A percentile compares a stretch with the other conserved stretches of the same genome.
These are phyloP conservation scores for Clytia hemisphaerica DNA, from an alignment of 30 jellyfish, hydroid and myxozoan genomes.

Conservation along the genomic window DNA sequence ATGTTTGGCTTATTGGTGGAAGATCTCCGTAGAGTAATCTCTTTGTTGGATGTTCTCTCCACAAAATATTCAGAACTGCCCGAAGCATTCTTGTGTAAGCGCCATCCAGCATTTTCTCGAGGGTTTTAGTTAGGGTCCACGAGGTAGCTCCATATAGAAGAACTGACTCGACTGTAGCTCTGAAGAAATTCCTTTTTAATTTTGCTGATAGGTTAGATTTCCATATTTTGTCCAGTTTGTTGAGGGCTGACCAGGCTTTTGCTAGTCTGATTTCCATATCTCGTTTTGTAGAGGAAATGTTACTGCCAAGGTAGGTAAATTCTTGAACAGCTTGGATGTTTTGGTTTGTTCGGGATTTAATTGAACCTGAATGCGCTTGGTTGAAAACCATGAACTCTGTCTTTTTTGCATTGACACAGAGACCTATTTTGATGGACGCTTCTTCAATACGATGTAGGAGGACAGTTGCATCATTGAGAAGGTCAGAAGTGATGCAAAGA, in stretches of 20 bases:
- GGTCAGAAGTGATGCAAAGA: not conserved
- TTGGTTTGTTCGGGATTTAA: not conserved
- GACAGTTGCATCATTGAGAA: not conserved
- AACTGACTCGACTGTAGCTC: constrained; percentile 30
- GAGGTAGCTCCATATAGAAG: constrained; percentile 16
- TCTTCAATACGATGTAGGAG: constrained; percentile 6
- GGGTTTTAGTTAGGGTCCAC: constrained; percentile 21
- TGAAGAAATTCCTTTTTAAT: constrained; percentile 28
- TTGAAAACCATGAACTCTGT: not conserved
- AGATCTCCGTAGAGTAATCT: constrained; percentile 5
- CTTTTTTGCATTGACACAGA: constrained; percentile 11
- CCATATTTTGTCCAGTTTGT: constrained; percentile 11
- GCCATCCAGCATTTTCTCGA: constrained; percentile 18
- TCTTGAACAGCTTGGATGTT: constrained; percentile 1
- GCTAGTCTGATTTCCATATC: constrained; percentile 3
- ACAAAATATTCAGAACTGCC: constrained; percentile 10
- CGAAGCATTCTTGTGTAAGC: constrained; percentile 33
- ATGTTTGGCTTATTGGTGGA: not conserved
- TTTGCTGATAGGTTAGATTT: constrained; percentile 9
- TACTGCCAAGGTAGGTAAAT: constrained; percentile 20
- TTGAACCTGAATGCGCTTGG: no score
- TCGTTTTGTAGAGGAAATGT: constrained; percentile 3
- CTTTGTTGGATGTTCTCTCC: constrained; percentile 26
- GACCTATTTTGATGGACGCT: constrained; percentile 11
- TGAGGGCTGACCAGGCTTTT: constrained; percentile 18